These are phyloP conservation scores for Anodontia alba DNA, from an alignment of 2,888 invertebrate species.

Conservation along the genomic window DNA sequence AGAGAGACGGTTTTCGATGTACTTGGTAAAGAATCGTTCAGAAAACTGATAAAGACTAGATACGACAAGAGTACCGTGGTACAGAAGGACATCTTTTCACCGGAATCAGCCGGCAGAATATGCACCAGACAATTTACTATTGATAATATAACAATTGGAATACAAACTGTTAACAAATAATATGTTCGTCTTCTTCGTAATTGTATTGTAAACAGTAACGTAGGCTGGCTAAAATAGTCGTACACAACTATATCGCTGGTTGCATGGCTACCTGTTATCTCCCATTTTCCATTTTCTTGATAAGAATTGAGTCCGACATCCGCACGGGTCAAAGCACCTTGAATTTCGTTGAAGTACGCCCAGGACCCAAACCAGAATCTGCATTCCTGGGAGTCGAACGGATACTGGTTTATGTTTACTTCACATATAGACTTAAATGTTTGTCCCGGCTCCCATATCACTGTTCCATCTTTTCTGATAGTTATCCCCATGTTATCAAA, in stretches of 20 bases:
- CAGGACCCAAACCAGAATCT: neutral
- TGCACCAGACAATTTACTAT: neutral
- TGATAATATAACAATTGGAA: neutral
- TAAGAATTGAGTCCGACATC: neutral
- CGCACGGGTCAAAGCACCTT: neutral
- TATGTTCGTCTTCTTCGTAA: neutral
- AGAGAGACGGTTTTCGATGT: neutral
- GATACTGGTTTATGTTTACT: neutral
- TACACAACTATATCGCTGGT: neutral
- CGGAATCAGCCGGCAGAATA: neutral
- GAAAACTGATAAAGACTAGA: neutral
- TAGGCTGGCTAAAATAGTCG: neutral
- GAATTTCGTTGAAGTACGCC: neutral
- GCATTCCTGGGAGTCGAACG: neutral
- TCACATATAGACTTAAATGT: neutral
- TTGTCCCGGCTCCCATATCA: neutral
- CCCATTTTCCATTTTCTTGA: neutral
- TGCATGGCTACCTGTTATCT: neutral
- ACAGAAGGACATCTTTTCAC: conserved; percentile 2
- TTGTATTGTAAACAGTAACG: neutral
- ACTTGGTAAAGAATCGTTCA: neutral
- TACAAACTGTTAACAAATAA: neutral
- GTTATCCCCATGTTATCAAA: neutral
- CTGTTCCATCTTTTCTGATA: neutral
- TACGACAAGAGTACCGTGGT: neutral